These are phyloP conservation scores for Acanthosepion lycidas DNA, from an alignment of 2,888 invertebrate species.

Conservation along the genomic window DNA sequence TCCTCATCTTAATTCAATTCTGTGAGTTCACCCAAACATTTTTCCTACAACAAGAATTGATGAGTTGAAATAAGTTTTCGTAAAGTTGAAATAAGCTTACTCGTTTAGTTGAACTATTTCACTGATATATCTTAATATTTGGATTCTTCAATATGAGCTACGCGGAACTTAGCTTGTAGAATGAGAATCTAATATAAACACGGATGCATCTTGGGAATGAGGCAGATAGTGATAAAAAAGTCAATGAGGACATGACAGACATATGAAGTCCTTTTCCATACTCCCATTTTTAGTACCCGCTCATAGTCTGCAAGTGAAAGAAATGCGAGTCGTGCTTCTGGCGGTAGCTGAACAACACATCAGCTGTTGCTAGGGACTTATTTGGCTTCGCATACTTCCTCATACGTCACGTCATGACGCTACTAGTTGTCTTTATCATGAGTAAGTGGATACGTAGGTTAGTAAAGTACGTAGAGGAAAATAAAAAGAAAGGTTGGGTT, in stretches of 20 bases:
- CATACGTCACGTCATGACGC: slow-evolving; percentile 45
- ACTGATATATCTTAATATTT: too few relatives aligned
- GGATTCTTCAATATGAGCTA: too few relatives aligned
- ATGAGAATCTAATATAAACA: not conserved
- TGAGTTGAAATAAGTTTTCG: too few relatives aligned
- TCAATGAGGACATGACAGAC: not conserved
- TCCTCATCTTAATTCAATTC: too few relatives aligned
- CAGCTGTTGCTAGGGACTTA: slow-evolving; percentile 52
- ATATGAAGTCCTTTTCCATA: not conserved
- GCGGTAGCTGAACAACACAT: slow-evolving; percentile 33
- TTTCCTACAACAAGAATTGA: too few relatives aligned
- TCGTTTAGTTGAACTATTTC: too few relatives aligned
- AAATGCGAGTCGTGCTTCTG: slow-evolving; percentile 37
- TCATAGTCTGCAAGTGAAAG: not conserved
- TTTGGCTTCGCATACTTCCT: slow-evolving; percentile 52
- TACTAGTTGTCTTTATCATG: slow-evolving; percentile 8
- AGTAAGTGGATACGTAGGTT: slow-evolving; percentile 46
- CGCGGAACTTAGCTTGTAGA: too few relatives aligned
- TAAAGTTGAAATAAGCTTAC: too few relatives aligned
- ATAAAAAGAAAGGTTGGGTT: not conserved
- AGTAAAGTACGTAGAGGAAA: not conserved
- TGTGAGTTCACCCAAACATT: too few relatives aligned
- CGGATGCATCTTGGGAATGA: not conserved
- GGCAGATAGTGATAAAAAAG: not conserved
- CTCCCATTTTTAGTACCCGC: slow-evolving; percentile 49